Base-by-base conservation (phyloP, 2,113 vertebrate species). In the Gallinago jamesoni region DNA sequence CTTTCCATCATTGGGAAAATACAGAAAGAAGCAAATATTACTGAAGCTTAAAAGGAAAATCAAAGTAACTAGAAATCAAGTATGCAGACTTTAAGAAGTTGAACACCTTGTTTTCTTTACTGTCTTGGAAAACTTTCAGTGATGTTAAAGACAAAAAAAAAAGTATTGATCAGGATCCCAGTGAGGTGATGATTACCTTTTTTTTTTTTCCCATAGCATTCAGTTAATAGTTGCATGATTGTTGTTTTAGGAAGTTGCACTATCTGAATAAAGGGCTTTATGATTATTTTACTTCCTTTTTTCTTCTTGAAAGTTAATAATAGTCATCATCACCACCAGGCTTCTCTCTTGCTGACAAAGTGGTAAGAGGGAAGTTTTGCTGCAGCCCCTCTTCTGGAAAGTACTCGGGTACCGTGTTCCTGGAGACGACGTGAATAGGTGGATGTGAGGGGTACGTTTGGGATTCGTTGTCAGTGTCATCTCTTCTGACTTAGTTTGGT, bases 401-500 rank as follows among this genome's bases (percentile, higher is more conserved):
- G 67, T 6, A 6, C 9, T 27, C 7, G 33, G 27, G 5, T 33
- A 8, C 15, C 48, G 14, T 12, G 0, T 11, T 31, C 9, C 7
- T 28, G 57, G 56, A 24, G 33, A 28, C 28, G 9, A 4, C 5
- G 0, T 7, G 24, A 45, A 12, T 3, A 30, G 66, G 7, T 23
- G 53, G 48, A 16, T 24, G 53, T 12, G 25, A 45, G 10, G 10
- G 30, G 57, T 18, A 2, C 15, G 18, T 2, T 21, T 57, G 50
- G 63, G 70, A 11, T 70, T 28, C 2, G 53, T 1, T 59, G 25
- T 28, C 14, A 2, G 4, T 7, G 30, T 7, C 39, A 7, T 31
- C 35, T 18, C 57, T 39, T 14, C 7, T 1, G 27, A 10, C 43
- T 79, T 28, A 8, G 43, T 12, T 53, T 20, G 11, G 50, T 5